Conservation (phyloP, 2,888 invertebrate genomes). For the Rhorus exstirpatorius region DNA sequence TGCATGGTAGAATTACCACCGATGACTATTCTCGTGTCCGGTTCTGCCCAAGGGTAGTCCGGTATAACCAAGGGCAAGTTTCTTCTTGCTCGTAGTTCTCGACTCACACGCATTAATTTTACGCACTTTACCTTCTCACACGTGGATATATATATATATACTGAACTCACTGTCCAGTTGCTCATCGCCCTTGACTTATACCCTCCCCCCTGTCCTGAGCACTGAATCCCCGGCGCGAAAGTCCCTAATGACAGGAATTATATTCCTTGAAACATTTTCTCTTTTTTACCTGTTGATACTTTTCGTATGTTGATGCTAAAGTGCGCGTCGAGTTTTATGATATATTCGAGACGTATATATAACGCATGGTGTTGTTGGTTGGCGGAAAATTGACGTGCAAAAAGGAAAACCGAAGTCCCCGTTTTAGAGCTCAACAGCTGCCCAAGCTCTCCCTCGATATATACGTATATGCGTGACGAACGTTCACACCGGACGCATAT, state of each 20-base stretch:
- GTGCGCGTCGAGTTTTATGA: conserved; percentile 17
- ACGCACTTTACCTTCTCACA: conserved; percentile 36
- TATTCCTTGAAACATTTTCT: conserved; percentile 22
- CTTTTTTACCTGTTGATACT: conserved; percentile 14
- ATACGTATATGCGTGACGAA: conserved; percentile 57
- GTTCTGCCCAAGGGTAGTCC: not conserved
- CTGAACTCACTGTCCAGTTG: not conserved
- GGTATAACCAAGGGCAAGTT: conserved; percentile 24
- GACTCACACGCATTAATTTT: conserved; percentile 15
- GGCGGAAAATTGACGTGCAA: not conserved
- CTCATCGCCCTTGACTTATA: conserved; percentile 34
- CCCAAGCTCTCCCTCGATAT: conserved; percentile 20
- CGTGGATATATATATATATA: not conserved
- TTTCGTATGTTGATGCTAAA: conserved; percentile 19
- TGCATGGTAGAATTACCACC: not conserved
- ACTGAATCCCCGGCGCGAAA: conserved; percentile 43
- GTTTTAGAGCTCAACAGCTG: conserved; percentile 39
- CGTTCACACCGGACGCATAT: conserved; percentile 58
- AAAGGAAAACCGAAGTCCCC: not conserved
- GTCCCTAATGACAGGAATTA: conserved; percentile 61
- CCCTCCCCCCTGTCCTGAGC: not conserved
- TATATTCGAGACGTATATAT: not conserved
- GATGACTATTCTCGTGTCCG: conserved; percentile 21
- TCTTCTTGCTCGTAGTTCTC: conserved; percentile 4
- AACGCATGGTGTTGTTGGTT: conserved; percentile 7